Percentiles rank a stretch among this genome's conserved stretches.
Evolutionary conservation across 2,888 invertebrate genomes (phyloP).

Genomic region (Callosobruchus maculatus): DNA sequence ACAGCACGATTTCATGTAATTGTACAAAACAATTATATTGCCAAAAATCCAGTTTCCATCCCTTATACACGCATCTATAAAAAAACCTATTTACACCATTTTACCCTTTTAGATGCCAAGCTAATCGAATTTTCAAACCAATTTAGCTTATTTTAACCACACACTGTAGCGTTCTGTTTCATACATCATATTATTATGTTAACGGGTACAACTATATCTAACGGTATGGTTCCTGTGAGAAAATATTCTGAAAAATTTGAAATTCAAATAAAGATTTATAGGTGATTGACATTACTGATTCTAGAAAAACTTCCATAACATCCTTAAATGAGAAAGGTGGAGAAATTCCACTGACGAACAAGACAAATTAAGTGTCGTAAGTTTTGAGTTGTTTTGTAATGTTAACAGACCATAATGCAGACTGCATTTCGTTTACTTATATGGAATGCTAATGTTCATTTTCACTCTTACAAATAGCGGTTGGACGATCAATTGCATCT

Average conservation of each 20-base stretch:
- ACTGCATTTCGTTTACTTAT: not conserved
- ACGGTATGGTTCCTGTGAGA: not conserved
- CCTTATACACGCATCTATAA: no score
- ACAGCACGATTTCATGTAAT: no score
- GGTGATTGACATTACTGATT: not conserved
- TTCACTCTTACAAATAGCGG: not conserved
- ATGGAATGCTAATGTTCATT: not conserved
- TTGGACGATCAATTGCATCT: not conserved
- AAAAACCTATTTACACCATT: no score
- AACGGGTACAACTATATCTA: not conserved
- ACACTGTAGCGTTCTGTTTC: no score
- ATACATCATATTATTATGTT: no score
- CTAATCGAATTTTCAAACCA: no score
- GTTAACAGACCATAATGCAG: not conserved
- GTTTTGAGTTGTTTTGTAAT: not conserved
- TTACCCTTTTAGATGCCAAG: no score
- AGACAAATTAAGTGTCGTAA: not conserved
- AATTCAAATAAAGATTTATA: not conserved
- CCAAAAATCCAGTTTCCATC: no score
- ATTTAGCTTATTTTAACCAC: no score
- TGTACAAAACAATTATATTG: no score
- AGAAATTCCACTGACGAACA: not conserved
- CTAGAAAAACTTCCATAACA: not conserved
- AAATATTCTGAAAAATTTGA: not conserved
- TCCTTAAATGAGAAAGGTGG: not conserved